Base-by-base conservation (phyloP, 1,140 invertebrate genomes). In the Drosophila sucinea region DNA sequence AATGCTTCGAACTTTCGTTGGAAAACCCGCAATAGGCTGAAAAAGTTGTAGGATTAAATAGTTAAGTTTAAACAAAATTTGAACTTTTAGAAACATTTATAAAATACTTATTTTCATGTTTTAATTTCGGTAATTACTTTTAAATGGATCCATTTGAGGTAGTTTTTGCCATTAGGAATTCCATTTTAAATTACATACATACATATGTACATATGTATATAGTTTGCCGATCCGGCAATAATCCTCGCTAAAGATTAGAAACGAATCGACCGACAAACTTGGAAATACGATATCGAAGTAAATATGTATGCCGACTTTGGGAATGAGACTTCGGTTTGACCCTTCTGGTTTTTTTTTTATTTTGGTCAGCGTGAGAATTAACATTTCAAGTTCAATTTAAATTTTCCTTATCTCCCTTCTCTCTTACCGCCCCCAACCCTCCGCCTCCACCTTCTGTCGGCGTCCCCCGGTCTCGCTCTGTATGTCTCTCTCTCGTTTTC, bases 331-430 rank as follows among this genome's bases (percentile, higher is more conserved):
- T 68, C 2, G 11, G 35, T 17, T 44, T 44, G 41, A 44, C 17
- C 41, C 41, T 44, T 44, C 17, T 47, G 29, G 17, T 29, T 40
- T 65, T 58, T 40, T 35, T 68, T 56, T 38, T 29, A 47, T 67
- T 67, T 60, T 57, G 51, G 70, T 47, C 67, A 79, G 71, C 83
- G 83, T 86, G 82, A 86, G 82, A 86, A 84, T 64, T 69, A 47
- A 44, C 41, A 72, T 58, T 86, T 86, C 78, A 86, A 86, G 79
- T 87, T 86, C 76, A 70, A 76, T 74, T 73, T 74, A 23, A 79
- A 67, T 74, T 61, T 55, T 62, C 30, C 10, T 23, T 47, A 29
- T 54, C 56, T 51, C 29, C 17, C 6, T 10, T 30, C 6, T 10
- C 30, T 47, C 41, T 62, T 5, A 32, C 29, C 67, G 32, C 27